Evolutionary conservation across 53 echinoderm and acorn worm species (phyloP).

Genomic region (Zoroaster sp.): DNA sequence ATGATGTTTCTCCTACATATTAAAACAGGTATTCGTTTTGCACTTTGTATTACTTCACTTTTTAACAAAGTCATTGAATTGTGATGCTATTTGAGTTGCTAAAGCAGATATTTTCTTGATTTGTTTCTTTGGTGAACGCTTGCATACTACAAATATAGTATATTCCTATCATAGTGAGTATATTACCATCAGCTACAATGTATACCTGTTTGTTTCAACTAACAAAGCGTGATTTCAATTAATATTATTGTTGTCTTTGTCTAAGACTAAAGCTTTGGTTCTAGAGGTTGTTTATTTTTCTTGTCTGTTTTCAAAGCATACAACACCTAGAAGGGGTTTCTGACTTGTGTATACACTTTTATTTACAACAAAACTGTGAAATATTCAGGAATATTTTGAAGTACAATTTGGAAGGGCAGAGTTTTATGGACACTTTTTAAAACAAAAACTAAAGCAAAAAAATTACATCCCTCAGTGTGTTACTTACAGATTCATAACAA

Average conservation of each 20-base stretch:
- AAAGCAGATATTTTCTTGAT: conserved; percentile 26
- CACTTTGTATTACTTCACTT: neutral
- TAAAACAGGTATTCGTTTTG: no score
- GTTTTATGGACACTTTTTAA: no score
- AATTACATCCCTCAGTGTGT: no score
- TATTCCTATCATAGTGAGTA: conserved; percentile 52
- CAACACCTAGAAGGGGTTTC: neutral
- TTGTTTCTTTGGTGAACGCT: conserved; percentile 43
- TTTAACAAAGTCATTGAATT: neutral
- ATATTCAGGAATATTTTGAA: no score
- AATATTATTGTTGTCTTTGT: neutral
- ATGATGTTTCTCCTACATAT: no score
- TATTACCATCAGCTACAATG: neutral
- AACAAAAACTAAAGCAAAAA: no score
- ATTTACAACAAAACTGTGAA: neutral
- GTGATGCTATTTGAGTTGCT: conserved; percentile 1
- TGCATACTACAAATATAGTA: conserved; percentile 41
- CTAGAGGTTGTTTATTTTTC: neutral
- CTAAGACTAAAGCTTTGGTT: neutral
- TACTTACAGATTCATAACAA: no score
- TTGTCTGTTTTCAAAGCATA: neutral
- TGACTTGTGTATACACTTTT: neutral
- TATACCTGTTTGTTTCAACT: neutral
- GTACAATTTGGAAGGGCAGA: no score
- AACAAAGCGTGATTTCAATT: neutral